Percentiles rank a stretch among this genome's conserved stretches.
Evolutionary conservation across 1,140 invertebrate species (phyloP).

Genomic region (Tetraneura akinire): DNA sequence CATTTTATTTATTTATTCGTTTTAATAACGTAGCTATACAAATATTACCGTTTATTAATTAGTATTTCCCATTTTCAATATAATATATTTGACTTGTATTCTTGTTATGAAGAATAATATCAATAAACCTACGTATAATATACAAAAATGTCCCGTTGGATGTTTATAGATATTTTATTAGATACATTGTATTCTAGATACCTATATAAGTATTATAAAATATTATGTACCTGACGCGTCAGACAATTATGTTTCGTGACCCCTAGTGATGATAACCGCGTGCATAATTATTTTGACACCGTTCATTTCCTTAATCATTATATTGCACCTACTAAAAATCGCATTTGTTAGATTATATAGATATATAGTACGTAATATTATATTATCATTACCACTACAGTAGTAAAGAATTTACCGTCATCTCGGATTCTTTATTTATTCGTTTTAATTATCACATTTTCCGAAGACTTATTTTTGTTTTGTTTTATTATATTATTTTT

Average conservation of each 20-base stretch:
- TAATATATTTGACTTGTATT: too few species aligned
- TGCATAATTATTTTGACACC: neutral
- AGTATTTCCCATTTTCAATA: too few species aligned
- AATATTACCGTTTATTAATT: too few species aligned
- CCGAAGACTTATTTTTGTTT: neutral
- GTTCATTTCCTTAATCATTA: neutral
- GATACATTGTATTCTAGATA: neutral
- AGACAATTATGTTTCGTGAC: neutral
- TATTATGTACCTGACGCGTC: neutral
- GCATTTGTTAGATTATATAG: neutral
- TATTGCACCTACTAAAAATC: neutral
- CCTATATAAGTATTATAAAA: too few species aligned
- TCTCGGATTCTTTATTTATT: neutral
- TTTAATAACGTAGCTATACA: too few species aligned
- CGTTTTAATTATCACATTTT: neutral
- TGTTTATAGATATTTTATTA: neutral
- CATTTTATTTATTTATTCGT: too few species aligned
- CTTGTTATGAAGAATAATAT: too few species aligned
- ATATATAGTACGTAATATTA: neutral
- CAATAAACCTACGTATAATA: too few species aligned
- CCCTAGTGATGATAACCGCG: neutral
- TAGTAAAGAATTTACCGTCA: neutral
- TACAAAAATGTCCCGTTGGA: neutral
- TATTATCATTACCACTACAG: neutral
- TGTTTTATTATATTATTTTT: neutral